A percentile compares a stretch with the other conserved stretches of the same genome.
phyloP scores from a whole-genome alignment of 2,113 vertebrate species.

The Catharus fuscescens region DNA sequence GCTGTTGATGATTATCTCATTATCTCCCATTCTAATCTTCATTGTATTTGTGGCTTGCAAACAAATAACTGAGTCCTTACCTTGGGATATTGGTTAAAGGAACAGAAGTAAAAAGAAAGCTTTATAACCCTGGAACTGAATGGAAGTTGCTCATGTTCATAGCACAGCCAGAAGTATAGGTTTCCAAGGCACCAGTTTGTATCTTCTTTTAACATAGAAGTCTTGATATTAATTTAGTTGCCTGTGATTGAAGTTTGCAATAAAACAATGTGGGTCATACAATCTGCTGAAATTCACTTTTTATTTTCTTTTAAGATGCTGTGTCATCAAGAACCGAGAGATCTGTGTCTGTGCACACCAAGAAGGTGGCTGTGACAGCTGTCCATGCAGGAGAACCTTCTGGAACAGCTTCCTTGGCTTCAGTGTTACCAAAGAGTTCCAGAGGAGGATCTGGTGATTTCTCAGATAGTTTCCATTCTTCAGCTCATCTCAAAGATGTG shows the following conservation, averaged over 20 bases:
- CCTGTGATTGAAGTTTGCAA: background rate
- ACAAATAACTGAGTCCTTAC: background rate
- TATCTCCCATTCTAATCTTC: background rate
- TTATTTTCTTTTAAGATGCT: constrained; percentile 59
- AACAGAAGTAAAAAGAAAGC: background rate
- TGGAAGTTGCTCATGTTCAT: background rate
- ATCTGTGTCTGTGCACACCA: constrained; percentile 66
- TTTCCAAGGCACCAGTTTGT: background rate
- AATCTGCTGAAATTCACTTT: background rate
- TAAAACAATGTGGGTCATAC: background rate
- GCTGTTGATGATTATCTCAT: background rate
- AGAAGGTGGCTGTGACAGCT: constrained; percentile 69
- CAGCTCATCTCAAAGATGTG: constrained; percentile 40
- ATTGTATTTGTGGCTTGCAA: background rate
- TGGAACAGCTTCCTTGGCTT: constrained; percentile 58
- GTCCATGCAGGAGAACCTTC: constrained; percentile 54
- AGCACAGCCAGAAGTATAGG: background rate
- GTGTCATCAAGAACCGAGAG: constrained; percentile 52
- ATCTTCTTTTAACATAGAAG: background rate
- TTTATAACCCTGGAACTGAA: background rate
- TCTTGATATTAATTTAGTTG: background rate
- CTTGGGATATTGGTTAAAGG: background rate
- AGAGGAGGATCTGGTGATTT: constrained; percentile 71
- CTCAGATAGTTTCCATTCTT: constrained; percentile 51
- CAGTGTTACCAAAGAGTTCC: constrained; percentile 52